phyloP scores from a whole-genome alignment of 2,888 invertebrate genomes.

The Stegana nigrithorax region DNA sequence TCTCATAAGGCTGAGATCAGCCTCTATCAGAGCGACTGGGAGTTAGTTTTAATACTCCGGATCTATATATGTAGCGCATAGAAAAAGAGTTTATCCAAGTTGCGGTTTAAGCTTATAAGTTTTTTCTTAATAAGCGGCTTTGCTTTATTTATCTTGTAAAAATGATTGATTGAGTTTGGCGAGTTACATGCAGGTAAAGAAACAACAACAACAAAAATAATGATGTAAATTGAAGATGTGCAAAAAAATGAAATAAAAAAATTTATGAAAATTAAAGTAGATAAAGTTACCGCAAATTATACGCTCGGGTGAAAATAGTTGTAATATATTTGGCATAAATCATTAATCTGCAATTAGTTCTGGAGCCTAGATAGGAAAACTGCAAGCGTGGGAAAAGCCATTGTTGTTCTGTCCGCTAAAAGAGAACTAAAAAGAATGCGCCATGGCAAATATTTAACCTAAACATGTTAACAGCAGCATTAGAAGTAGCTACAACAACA shows the following conservation, averaged over 20 bases:
- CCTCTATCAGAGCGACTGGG: no score
- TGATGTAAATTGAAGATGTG: slow-evolving; percentile 39
- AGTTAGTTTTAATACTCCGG: no score
- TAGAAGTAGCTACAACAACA: no score
- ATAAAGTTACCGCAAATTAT: no score
- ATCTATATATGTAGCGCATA: no score
- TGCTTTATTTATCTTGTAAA: slow-evolving; percentile 53
- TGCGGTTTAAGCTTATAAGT: neutral
- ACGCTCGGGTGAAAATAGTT: slow-evolving; percentile 37
- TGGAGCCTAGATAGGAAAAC: slow-evolving; percentile 34
- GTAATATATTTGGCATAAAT: slow-evolving; percentile 36
- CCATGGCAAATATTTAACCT: no score
- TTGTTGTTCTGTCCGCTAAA: slow-evolving; percentile 26
- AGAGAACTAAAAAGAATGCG: no score
- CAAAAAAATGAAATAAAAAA: no score
- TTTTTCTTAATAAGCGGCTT: slow-evolving; percentile 31
- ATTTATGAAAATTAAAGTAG: no score
- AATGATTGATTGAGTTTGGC: slow-evolving; percentile 51
- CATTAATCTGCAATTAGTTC: slow-evolving; percentile 58
- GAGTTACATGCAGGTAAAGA: neutral
- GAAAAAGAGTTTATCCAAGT: no score
- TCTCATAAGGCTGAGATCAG: no score
- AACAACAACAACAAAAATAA: neutral
- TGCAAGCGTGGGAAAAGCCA: slow-evolving; percentile 50
- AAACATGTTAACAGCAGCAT: no score